Percentiles rank a stretch among this genome's conserved stretches.
These are phyloP conservation scores for Cryptus viduatorius DNA, from an alignment of 2,888 invertebrate species.

Conservation along the genomic window DNA sequence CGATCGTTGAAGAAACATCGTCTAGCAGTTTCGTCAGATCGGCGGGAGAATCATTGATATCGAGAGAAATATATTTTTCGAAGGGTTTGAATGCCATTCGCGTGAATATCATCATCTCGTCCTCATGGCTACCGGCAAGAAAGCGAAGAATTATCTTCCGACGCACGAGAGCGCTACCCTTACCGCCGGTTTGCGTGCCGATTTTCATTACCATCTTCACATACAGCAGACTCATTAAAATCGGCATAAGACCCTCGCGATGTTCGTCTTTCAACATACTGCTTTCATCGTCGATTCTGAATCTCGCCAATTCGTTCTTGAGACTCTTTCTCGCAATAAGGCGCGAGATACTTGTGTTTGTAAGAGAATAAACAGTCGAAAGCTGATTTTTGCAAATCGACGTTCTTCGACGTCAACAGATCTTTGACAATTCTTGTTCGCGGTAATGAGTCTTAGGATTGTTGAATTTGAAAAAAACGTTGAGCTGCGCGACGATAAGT, in stretches of 20 bases:
- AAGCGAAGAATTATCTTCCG: conserved; percentile 92
- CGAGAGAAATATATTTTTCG: conserved; percentile 85
- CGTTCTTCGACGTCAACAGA: conserved; percentile 92
- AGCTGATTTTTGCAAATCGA: conserved; percentile 93
- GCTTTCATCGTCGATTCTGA: conserved; percentile 92
- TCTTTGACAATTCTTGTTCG: conserved; percentile 90
- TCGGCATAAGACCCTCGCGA: conserved; percentile 90
- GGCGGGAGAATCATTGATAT: conserved; percentile 84
- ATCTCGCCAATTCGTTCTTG: conserved; percentile 93
- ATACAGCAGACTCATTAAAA: conserved; percentile 92
- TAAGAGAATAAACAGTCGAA: conserved; percentile 95
- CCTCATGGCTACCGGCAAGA: conserved; percentile 93
- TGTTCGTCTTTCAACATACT: conserved; percentile 90
- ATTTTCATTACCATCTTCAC: conserved; percentile 94
- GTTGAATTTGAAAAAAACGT: conserved; percentile 91
- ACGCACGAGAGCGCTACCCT: conserved; percentile 89
- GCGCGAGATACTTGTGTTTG: conserved; percentile 91
- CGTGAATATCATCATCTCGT: conserved; percentile 93
- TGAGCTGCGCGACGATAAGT: conserved; percentile 89
- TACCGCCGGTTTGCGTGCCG: conserved; percentile 90
- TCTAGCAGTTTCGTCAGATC: conserved; percentile 77
- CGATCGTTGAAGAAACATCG: conserved; percentile 85
- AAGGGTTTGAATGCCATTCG: conserved; percentile 93
- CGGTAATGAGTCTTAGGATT: conserved; percentile 93
- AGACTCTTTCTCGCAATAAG: conserved; percentile 95